Base-by-base conservation (phyloP, 2,113 vertebrate species). In the Illadopsis cleaveri region DNA sequence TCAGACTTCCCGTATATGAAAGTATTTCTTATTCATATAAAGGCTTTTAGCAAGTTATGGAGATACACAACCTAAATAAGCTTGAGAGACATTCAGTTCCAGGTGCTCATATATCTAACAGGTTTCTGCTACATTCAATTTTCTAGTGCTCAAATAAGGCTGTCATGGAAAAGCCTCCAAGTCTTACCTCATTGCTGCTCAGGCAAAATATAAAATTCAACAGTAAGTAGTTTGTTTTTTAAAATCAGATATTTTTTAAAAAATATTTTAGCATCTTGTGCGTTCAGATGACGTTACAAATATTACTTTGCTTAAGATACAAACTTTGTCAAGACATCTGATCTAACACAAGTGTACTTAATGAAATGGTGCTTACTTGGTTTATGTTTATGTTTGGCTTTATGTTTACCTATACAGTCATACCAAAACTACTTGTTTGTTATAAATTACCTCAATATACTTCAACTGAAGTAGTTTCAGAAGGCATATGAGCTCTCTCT, bases 1-100 rank as follows among this genome's bases (percentile, higher is more conserved):
- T 88, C 71, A 93, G 88, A 73, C 8, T 88, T 56, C 20, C 56
- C 0, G 0, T 17, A 72, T 50, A 50, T 6, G 7, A 60, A 82
- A 72, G 37, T 54, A 92, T 88, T 80, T 82, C 60, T 93, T 92
- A 95, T 83, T 95, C 76, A 86, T 45, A 61, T 22, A 47, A 72
- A 72, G 50, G 71, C 85, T 97, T 95, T 89, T 86, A 93, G 44
- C 64, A 83, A 66, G 45, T 50, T 73, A 61, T 2, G 11, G 45
- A 93, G 62, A 61, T 25, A 40, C 2, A n/a, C 37, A 85, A 69
- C 19, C 48, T 62, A 77, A 91, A 40, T 28, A 62, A 86, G 22
- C 45, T 87, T 82, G 47, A 56, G 42, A 82, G 65, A 75, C 25
- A 57, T 51, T 70, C 37, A 87, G 22, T 38, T 69, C 44, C 4